A percentile compares a stretch with the other conserved stretches of the same genome.
Evolutionary conservation across 2,888 invertebrate species (phyloP).

Genomic region (Drosophila mimetica): DNA sequence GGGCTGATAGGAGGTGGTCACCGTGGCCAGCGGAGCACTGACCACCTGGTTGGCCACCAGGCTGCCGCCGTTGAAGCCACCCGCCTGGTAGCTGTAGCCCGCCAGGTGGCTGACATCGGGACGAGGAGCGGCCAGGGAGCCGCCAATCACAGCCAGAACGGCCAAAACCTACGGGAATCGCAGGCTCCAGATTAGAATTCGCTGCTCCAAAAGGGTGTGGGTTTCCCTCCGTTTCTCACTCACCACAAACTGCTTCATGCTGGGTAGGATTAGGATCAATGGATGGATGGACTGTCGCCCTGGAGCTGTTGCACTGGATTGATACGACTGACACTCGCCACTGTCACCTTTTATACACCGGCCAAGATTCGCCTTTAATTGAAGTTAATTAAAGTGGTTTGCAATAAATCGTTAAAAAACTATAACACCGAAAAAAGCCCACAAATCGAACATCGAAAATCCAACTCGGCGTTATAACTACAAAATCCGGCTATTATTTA

Average conservation of each 20-base stretch:
- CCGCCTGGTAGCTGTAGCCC: slow-evolving; percentile 74
- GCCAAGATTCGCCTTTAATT: slow-evolving; percentile 65
- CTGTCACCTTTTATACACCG: slow-evolving; percentile 62
- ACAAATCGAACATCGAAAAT: slow-evolving; percentile 7
- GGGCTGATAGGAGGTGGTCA: slow-evolving; percentile 63
- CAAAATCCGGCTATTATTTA: slow-evolving; percentile 77
- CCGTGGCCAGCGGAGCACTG: slow-evolving; percentile 48
- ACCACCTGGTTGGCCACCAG: slow-evolving; percentile 52
- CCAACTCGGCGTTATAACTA: slow-evolving; percentile 6
- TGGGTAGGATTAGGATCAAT: slow-evolving; percentile 3
- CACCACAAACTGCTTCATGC: slow-evolving; percentile 78
- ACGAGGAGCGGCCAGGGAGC: slow-evolving; percentile 59
- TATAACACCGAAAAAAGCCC: slow-evolving; percentile 53
- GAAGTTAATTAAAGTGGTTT: slow-evolving; percentile 80
- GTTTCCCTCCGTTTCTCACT: slow-evolving; percentile 33
- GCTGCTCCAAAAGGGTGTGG: too few relatives aligned
- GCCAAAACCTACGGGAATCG: slow-evolving; percentile 60
- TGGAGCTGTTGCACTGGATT: slow-evolving; percentile 65
- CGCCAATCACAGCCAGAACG: slow-evolving; percentile 63
- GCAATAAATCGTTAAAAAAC: slow-evolving; percentile 73
- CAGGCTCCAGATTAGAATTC: not conserved
- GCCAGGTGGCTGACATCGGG: slow-evolving; percentile 80
- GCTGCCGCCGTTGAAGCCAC: slow-evolving; percentile 61
- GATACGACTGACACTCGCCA: slow-evolving; percentile 45
- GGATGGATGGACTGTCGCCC: slow-evolving; percentile 42